Evolutionary conservation across 2,797 vertebrate species (phyloP).

Genomic region (Poliocrania exsul): DNA sequence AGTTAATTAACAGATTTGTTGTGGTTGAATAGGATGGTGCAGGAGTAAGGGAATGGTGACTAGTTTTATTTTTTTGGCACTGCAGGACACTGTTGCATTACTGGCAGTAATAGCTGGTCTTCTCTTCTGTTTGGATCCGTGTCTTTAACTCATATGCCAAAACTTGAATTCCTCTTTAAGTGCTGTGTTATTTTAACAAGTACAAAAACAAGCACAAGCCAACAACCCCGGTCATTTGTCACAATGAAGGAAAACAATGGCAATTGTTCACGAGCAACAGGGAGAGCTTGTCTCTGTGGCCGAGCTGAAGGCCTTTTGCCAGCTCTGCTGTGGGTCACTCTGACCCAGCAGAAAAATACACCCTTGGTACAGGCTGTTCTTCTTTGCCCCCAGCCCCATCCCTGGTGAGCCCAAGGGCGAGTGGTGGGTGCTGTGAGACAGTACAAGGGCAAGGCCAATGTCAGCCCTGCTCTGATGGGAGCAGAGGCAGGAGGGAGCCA

Average conservation of each 20-base stretch:
- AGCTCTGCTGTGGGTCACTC: not conserved
- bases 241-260: not conserved
- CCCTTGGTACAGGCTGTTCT: not conserved
- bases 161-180: not conserved
- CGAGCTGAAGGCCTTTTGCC: fast-evolving
- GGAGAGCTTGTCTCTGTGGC: not conserved
- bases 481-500: not conserved
- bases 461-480: not conserved
- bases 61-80: not conserved
- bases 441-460: fast-evolving
- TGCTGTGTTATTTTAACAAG: not conserved
- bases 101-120: not conserved
- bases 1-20: not conserved
- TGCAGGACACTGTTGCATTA: not conserved
- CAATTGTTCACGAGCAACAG: not conserved
- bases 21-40: not conserved
- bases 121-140: not conserved
- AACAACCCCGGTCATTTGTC: not conserved
- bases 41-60: not conserved
- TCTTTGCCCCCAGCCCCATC: not conserved
- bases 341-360: not conserved
- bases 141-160: not conserved
- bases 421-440: not conserved
- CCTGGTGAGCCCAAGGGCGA: not conserved
- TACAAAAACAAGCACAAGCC: not conserved